These are phyloP conservation scores for Glossophaga mutica DNA, from an alignment of 2,797 vertebrate species.

Conservation along the genomic window DNA sequence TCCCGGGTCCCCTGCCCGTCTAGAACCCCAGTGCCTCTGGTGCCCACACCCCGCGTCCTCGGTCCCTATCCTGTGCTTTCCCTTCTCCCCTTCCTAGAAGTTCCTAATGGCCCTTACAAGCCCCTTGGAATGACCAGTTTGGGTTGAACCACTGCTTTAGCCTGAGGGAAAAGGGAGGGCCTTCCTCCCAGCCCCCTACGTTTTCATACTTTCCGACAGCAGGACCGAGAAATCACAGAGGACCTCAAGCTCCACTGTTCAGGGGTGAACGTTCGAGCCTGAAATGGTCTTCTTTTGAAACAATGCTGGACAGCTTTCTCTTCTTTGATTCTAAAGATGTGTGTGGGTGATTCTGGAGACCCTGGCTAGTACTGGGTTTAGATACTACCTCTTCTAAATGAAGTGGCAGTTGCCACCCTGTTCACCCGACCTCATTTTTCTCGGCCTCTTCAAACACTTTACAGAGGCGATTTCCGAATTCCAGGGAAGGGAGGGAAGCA, in stretches of 20 bases:
- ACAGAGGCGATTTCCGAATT: conserved; percentile 2
- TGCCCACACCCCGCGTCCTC: neutral
- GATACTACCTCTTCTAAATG: neutral
- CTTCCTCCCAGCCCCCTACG: accelerated
- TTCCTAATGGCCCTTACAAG: neutral
- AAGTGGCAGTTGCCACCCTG: neutral
- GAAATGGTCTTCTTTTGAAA: neutral
- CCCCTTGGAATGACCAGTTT: neutral
- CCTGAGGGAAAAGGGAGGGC: neutral
- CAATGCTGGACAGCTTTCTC: neutral
- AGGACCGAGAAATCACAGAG: neutral
- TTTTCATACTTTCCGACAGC: neutral
- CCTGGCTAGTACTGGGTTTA: neutral
- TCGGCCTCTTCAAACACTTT: neutral
- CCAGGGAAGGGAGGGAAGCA: neutral
- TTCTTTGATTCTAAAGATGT: neutral
- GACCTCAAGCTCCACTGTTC: neutral
- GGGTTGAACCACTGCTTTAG: neutral
- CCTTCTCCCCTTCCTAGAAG: neutral
- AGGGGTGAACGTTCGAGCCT: neutral
- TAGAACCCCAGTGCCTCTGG: neutral
- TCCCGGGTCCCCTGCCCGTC: neutral
- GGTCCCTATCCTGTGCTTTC: neutral
- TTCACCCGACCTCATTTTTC: conserved; percentile 10
- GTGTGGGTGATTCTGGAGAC: neutral